Base-by-base conservation (phyloP, 2,797 vertebrate genomes). In the Bufotes viridis region DNA sequence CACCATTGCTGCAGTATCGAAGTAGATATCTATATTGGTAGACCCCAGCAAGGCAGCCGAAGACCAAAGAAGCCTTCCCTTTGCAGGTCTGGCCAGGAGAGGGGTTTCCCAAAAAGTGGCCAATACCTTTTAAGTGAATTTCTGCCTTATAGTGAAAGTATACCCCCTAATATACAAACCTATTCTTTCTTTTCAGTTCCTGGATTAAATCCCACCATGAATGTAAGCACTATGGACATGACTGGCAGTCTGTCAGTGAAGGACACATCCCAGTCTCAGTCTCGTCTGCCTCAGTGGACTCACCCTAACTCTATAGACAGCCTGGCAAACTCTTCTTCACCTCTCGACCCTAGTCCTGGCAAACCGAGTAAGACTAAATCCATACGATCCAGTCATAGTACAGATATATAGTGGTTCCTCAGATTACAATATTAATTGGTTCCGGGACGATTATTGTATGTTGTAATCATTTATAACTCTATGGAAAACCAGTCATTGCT, bases 201-300 rank as follows among this genome's bases (percentile, higher is more conserved):
- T 96, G 98, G 97, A 96, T 95, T 99, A 93, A 98, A 97, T 94
- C 96, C 97, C 91, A 97, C 96, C 96, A 96, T 98, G 97, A 98
- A 97, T 97, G 98, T 98, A 97, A 96, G 95, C 95, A 97, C 97
- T 94, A 96, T 99, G 96, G 98, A 99, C 93, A 95, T 98, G 93
- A 90, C 94, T 90, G 95, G 97, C 89, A 96, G 96, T 92, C 92
- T 98, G 93, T 96, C 97, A 90, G 95, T 98, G 95, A 99, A 99
- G 96, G 98, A 99, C 93, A 94, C 97, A 85, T 96, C 96, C 91
- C 98, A 97, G 95, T 97, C 98, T 92, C 98, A 99, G 92, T 99
- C 98, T 86, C 98, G 98, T 93, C 96, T 99, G 93, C 98, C 97
- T 91, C 98, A 99, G 94, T 99, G 98, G 98, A 99, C 98, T 90